Base-by-base conservation (phyloP, 2,113 vertebrate species). In the Grammomys dolichurus region DNA sequence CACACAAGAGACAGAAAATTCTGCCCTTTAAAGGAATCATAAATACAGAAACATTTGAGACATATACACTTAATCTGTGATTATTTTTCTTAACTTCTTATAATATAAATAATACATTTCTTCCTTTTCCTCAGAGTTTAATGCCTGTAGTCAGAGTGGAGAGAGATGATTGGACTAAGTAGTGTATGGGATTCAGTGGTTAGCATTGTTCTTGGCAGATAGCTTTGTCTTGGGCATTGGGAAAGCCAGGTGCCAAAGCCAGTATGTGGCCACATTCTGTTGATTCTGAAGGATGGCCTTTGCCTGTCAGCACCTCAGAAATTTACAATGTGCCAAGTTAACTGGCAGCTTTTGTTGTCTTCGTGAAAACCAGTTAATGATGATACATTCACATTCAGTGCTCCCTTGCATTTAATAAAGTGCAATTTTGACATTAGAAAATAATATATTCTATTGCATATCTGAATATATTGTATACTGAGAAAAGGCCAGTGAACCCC, bases 81-180 rank as follows among this genome's bases (percentile, higher is more conserved):
- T n/a, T 3, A 84, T 88, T 87, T 87, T 84, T 78, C 48, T 87
- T 91, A 73, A 40, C 73, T 95, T 93, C 8, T 90, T 8, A 69
- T 51, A 63, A 20, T 76, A n/a, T 60, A 94, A 89, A n/a, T 76
- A 75, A 86, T 48, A 11, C 28, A 48, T 33, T 48, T 26, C 65
- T 51, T 81, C 58, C 54, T 60, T 63, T 67, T 78, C 11, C 22
- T 88, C 54, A 0, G 6, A 16, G 48, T 89, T 78, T 70, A 76
- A 58, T 72, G 36, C 69, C 10, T 9, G 0, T n/a, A 28, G 69
- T 10, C 0, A 46, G 7, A 36, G 17, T 40, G 3, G n/a, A 51
- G 19, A 87, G 67, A 81, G 36, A 20, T 16, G 16, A 0, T 76
- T 16, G 43, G 65, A 36, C 78, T 16, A 31, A 14, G 3, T 20